Percentiles rank a stretch among this genome's conserved stretches.
Conservation (phyloP, 2,797 vertebrate species). For the Pangasius mekongensis region DNA sequence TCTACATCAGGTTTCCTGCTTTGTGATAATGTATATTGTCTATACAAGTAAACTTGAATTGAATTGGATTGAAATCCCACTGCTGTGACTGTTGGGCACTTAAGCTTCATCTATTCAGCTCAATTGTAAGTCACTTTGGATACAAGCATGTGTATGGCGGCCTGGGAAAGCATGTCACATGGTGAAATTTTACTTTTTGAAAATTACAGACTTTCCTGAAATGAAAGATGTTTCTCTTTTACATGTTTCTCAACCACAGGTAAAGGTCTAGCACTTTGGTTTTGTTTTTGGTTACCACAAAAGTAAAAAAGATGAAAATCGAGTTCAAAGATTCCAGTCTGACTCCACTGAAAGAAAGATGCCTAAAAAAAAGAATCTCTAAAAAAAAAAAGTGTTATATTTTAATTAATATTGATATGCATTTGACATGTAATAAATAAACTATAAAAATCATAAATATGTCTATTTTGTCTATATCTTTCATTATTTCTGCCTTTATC, state of each 20-base stretch:
- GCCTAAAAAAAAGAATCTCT: no score
- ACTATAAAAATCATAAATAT: neutral
- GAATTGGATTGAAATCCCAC: neutral
- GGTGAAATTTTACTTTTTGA: neutral
- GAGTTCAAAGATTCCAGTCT: neutral
- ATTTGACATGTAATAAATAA: neutral
- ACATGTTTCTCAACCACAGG: no score
- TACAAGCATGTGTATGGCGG: neutral
- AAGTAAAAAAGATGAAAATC: neutral
- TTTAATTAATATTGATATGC: neutral
- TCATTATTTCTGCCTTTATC: neutral
- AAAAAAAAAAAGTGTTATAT: neutral
- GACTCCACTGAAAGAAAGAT: neutral
- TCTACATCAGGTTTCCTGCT: neutral
- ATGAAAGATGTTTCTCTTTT: neutral
- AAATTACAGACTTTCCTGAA: neutral
- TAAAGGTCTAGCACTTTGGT: no score
- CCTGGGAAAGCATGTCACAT: neutral
- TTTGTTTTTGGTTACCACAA: neutral
- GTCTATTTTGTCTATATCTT: neutral
- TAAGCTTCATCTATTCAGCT: neutral
- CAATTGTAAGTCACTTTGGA: neutral
- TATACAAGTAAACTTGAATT: neutral
- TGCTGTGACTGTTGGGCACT: neutral
- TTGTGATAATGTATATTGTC: neutral